A percentile compares a stretch with the other conserved stretches of the same genome.
phyloP scores from a whole-genome alignment of 2,888 invertebrate species.

The Drosophila algonquin region DNA sequence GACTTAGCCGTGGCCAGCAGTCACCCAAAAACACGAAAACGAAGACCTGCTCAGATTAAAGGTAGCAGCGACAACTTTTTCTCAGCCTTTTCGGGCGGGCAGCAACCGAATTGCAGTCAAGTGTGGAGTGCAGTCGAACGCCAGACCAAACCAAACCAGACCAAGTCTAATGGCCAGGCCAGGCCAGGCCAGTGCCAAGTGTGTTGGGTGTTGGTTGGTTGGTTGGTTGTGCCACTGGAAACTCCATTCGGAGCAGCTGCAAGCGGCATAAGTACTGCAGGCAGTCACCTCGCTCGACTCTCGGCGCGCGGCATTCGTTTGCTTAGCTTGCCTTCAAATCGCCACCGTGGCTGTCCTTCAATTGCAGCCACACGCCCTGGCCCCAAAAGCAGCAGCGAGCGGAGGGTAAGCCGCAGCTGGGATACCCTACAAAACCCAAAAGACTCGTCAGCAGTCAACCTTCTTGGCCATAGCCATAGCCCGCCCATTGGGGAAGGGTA shows the following conservation, averaged over 20 bases:
- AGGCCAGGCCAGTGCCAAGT: not conserved
- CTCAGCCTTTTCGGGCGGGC: slow-evolving; percentile 2
- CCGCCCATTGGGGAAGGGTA: slow-evolving; percentile 1
- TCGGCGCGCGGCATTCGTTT: slow-evolving; percentile 39
- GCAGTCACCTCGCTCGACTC: slow-evolving; percentile 6
- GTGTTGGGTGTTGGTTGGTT: slow-evolving; percentile 18
- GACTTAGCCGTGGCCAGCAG: slow-evolving; percentile 61
- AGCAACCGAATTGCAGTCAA: slow-evolving; percentile 42
- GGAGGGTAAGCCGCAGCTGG: not conserved
- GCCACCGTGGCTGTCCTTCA: slow-evolving; percentile 67
- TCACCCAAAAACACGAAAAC: slow-evolving; percentile 43
- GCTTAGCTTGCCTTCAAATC: slow-evolving; percentile 57
- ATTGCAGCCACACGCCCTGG: slow-evolving; percentile 54
- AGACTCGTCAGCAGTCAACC: too few relatives aligned
- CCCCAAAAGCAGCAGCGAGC: slow-evolving; percentile 26
- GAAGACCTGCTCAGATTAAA: slow-evolving; percentile 38
- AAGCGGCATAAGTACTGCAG: too few relatives aligned
- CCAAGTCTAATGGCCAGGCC: slow-evolving; percentile 2
- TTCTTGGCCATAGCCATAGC: too few relatives aligned
- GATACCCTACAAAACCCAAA: not conserved
- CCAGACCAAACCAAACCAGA: slow-evolving; percentile 12
- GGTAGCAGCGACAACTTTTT: slow-evolving; percentile 54
- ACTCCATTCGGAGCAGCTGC: slow-evolving; percentile 33
- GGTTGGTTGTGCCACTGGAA: slow-evolving; percentile 25
- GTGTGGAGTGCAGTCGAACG: slow-evolving; percentile 45